Base-by-base conservation (phyloP, 2,797 vertebrate genomes). In the Echiichthys vipera region DNA sequence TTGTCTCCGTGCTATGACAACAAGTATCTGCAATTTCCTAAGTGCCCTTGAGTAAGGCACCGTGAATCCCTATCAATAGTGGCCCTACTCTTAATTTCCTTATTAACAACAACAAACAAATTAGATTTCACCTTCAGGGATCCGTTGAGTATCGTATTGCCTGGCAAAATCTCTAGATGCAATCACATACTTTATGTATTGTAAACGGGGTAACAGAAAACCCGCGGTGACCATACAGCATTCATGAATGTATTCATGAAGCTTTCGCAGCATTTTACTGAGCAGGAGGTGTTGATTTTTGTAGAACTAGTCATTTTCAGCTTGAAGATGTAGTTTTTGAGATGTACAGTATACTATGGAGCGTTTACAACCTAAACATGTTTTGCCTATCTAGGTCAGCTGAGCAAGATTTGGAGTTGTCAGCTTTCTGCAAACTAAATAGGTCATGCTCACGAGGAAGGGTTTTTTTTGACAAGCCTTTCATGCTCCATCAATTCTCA, bases 371-470 rank as follows among this genome's bases (percentile, higher is more conserved):
- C 56, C 70, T 76, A 22, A 66, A 69, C 66, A 84, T 76, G 59
- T 66, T 65, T 46, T n/a, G 36, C 39, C 58, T 80, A 86, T 92
- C 54, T 91, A 88, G 92, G 89, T 86, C 90, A 86, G 71, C 69
- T 72, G 74, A 71, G 84, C 47, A 71, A 51, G 76, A 75, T 86
- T 78, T 81, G 71, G 73, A 75, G 58, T 72, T 68, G 77, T 87
- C 86, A 87, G 85, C 81, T 84, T 88, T 87, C 64, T 83, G 85
- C 77, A 73, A 30, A 65, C 71, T 78, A 92, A 93, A 89, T 91
- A 87, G 92, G 91, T 86, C 92, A 91, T 6, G 64, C 32, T 81
- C 77, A 86, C 78, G 6, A 80, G 62, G 66, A 34, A 47, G 55
- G 74, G 65, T 80, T 36, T 36, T 32, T 32, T 32, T 82, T 88